phyloP scores from a whole-genome alignment of 2,888 invertebrate genomes.

The Calameuta idolon region DNA sequence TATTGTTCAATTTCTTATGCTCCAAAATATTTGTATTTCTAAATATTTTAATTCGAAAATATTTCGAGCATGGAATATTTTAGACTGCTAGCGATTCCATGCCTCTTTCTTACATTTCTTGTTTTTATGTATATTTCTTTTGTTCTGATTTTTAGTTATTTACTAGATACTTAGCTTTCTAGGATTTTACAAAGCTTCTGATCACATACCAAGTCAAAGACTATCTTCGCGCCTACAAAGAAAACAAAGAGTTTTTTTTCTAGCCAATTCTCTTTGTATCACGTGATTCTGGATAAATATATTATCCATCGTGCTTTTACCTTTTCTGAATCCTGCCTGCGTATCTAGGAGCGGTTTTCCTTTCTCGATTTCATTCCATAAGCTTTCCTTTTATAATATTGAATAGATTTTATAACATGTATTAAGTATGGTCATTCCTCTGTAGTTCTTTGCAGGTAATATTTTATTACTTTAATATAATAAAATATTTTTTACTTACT shows the following conservation, averaged over 20 bases:
- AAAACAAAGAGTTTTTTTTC: constrained; percentile 25
- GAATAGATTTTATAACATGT: constrained; percentile 34
- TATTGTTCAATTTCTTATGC: too few relatives aligned
- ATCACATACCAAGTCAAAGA: constrained; percentile 33
- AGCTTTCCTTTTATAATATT: constrained; percentile 22
- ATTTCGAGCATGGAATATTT: too few relatives aligned
- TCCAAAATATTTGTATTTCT: too few relatives aligned
- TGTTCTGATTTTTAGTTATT: too few relatives aligned
- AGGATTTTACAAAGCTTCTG: constrained; percentile 29
- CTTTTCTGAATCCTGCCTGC: constrained; percentile 30
- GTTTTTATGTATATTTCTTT: too few relatives aligned
- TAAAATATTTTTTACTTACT: too few relatives aligned
- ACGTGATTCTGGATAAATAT: constrained; percentile 28
- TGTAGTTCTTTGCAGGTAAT: constrained; percentile 25
- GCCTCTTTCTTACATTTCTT: too few relatives aligned
- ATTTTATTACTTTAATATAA: too few relatives aligned
- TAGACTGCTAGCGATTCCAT: too few relatives aligned
- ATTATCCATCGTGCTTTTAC: constrained; percentile 30
- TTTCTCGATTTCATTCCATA: constrained; percentile 22
- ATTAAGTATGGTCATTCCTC: constrained; percentile 36
- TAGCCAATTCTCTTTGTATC: constrained; percentile 21
- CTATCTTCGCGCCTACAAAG: constrained; percentile 30
- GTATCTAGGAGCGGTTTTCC: constrained; percentile 24
- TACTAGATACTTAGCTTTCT: constrained; percentile 21
- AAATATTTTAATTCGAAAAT: too few relatives aligned